Evolutionary conservation across 2,797 vertebrate genomes (phyloP).

Genomic region (Spinus pinus): DNA sequence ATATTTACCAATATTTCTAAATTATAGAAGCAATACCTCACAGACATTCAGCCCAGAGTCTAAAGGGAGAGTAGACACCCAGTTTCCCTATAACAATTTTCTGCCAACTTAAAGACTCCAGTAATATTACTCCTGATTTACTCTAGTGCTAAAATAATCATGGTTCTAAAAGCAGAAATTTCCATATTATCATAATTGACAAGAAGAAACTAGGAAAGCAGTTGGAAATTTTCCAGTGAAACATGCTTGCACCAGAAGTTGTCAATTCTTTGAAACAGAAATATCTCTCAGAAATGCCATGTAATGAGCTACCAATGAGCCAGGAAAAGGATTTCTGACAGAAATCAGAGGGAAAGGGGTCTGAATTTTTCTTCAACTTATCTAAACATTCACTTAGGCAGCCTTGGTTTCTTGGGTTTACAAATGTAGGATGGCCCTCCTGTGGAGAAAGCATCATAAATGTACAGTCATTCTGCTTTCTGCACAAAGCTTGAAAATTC

Average conservation of each 20-base stretch:
- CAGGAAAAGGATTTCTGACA: background rate
- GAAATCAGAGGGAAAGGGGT: background rate
- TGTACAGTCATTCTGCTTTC: background rate
- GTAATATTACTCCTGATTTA: background rate
- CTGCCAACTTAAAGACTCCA: background rate
- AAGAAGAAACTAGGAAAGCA: background rate
- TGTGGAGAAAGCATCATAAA: background rate
- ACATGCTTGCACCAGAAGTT: background rate
- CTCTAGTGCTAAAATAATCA: background rate
- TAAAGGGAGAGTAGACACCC: background rate
- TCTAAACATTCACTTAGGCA: background rate
- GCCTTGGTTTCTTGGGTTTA: background rate
- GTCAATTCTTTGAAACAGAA: constrained; percentile 5
- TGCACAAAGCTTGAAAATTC: background rate
- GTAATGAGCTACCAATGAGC: background rate
- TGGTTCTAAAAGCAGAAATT: background rate
- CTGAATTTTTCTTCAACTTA: background rate
- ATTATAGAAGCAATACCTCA: background rate
- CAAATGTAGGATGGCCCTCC: background rate
- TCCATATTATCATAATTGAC: background rate
- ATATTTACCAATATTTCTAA: background rate
- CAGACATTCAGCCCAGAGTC: background rate
- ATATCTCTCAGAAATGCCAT: background rate
- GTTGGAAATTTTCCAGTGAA: background rate
- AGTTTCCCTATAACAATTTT: background rate